Percentiles rank a stretch among this genome's conserved stretches.
These are phyloP conservation scores for Brachyptera putata DNA, from an alignment of 2,888 invertebrate species.

Conservation along the genomic window DNA sequence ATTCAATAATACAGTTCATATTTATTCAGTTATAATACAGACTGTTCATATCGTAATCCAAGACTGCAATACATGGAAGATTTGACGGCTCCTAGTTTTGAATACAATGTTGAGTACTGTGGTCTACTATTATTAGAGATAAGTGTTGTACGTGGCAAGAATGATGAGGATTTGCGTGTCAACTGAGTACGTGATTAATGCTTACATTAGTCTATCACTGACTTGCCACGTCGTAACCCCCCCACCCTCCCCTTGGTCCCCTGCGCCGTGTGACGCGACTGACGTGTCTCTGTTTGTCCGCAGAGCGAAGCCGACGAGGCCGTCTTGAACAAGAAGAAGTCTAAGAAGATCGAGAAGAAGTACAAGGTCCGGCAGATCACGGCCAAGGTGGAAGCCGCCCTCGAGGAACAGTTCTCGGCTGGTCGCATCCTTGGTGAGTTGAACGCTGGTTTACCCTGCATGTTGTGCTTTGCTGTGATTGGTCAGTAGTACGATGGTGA, in stretches of 20 bases:
- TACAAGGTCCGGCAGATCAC: slow-evolving; percentile 88
- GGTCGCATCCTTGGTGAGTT: slow-evolving; percentile 86
- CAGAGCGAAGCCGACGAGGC: slow-evolving; percentile 94
- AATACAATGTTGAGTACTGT: too few relatives aligned
- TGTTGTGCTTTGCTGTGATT: background rate
- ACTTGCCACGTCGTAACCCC: background rate
- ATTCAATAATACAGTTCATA: too few relatives aligned
- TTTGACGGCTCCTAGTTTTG: too few relatives aligned
- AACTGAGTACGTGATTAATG: slow-evolving; percentile 29
- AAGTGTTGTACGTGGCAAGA: background rate
- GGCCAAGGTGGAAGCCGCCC: slow-evolving; percentile 87
- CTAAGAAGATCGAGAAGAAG: slow-evolving; percentile 88
- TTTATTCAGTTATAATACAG: too few relatives aligned
- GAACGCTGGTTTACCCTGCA: background rate
- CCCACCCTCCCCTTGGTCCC: background rate
- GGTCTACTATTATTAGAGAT: too few relatives aligned
- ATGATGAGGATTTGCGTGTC: slow-evolving; percentile 29
- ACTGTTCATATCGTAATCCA: too few relatives aligned
- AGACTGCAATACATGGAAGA: too few relatives aligned
- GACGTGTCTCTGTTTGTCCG: slow-evolving; percentile 34
- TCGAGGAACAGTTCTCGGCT: slow-evolving; percentile 96
- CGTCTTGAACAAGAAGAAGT: slow-evolving; percentile 87
- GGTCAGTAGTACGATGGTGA: too few relatives aligned
- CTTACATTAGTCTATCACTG: slow-evolving; percentile 14
- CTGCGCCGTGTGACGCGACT: background rate